Evolutionary conservation across 2,113 vertebrate genomes (phyloP).

Genomic region (Amphilophus citrinellus): DNA sequence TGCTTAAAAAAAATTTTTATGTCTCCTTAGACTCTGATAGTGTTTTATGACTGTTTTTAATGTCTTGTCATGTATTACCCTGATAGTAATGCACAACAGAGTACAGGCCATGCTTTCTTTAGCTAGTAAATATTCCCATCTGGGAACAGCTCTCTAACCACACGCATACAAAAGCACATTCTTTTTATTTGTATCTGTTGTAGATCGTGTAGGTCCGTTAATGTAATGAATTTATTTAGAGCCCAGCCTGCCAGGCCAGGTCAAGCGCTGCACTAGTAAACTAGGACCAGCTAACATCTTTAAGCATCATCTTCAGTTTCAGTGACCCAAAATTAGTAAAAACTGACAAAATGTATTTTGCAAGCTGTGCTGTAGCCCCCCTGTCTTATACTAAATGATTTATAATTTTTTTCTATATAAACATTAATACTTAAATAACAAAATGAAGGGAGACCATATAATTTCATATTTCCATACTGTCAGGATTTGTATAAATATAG

Average conservation of each 20-base stretch:
- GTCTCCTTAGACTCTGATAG: background rate
- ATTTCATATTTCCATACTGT: background rate
- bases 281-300: background rate
- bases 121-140: background rate
- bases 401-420: background rate
- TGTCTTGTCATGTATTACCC: conserved; percentile 2
- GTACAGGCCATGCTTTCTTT: background rate
- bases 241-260: background rate
- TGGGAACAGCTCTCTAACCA: background rate
- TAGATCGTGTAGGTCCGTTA: background rate
- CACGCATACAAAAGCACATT: background rate
- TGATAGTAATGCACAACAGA: conserved; percentile 1
- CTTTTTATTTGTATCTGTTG: background rate
- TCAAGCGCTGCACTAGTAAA: background rate
- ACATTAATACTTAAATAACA: background rate
- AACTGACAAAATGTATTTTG: no score
- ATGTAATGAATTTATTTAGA: background rate
- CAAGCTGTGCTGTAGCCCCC: accelerated
- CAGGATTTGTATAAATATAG: background rate
- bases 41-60: conserved; percentile 49
- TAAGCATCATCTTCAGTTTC: background rate
- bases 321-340: background rate
- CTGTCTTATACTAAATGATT: background rate
- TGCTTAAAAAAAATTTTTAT: conserved; percentile 15
- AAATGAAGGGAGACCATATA: background rate